phyloP scores from a whole-genome alignment of 2,797 vertebrate species.

The Psittacula derbiana region DNA sequence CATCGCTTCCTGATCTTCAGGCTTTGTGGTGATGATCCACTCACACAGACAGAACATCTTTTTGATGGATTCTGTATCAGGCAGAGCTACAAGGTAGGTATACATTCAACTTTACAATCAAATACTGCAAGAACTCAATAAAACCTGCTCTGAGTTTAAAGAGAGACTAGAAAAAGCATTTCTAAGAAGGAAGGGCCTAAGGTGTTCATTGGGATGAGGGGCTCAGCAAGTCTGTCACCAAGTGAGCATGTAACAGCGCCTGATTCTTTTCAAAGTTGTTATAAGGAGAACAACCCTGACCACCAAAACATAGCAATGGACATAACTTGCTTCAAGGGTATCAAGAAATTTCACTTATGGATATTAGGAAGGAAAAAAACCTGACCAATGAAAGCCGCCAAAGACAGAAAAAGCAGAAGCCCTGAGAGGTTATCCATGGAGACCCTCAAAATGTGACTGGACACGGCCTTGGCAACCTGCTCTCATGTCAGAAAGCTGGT shows the following conservation, averaged over 20 bases:
- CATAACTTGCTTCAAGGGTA: not conserved
- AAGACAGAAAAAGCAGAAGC: not conserved
- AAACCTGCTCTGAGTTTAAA: not conserved
- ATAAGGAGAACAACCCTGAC: not conserved
- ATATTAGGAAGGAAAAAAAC: not conserved
- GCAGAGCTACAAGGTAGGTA: not conserved
- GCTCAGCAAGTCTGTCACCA: not conserved
- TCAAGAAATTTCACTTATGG: not conserved
- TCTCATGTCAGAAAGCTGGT: not conserved
- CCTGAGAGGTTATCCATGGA: not conserved
- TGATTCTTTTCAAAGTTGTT: not conserved
- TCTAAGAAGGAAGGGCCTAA: not conserved
- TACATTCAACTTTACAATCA: not conserved
- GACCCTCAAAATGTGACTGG: not conserved
- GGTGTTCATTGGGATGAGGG: not conserved
- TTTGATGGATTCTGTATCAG: not conserved
- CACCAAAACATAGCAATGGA: not conserved
- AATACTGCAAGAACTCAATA: not conserved
- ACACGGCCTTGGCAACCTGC: not conserved
- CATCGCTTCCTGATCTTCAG: not conserved
- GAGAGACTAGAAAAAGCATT: not conserved
- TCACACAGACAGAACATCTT: accelerated
- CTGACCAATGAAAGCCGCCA: accelerated
- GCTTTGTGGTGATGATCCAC: not conserved
- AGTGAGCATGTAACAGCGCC: accelerated